Evolutionary conservation across 2,888 invertebrate genomes (phyloP), one percentile per base, ranked within the genome.

Genomic region (Tenthredo notha): DNA sequence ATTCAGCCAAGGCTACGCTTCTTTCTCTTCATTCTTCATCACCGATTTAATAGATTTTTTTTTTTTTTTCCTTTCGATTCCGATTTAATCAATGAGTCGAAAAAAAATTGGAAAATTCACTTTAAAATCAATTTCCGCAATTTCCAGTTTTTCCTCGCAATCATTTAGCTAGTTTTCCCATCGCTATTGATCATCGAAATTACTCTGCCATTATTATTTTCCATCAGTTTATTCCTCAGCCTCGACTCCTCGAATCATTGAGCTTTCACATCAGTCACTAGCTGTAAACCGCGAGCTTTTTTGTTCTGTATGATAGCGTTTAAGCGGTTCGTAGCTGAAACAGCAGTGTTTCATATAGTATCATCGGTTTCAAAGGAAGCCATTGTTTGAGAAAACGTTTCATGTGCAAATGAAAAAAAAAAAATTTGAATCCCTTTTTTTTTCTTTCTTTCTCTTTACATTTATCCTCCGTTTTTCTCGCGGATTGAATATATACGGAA

Each of bases 291-390:
- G 25, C 5, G 21, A 21, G 43, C 50, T 77, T 77, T 77, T 77
- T 77, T 77, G 54, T 54, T 77, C 77, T 7, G 18, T 9, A 77
- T 54, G 43, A 77, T 54, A 77, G 77, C 50, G 77, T 54, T 54
- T 50, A 29, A 50, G 77, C 77, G 77, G n/a, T 77, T 54, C 50
- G 29, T 33, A 77, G 54, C 77, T 74, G 74, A 74, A 74, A 74
- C 74, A 74, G 74, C 74, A 74, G 21, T 29, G 74, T 74, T 40
- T 43, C 74, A 74, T 5, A 74, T 1, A 74, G 43, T 74, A 43
- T 74, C 74, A 43, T 43, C 74, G 40, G 40, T 75, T 40, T 61
- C 61, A 80, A 80, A 80, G 78, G 33, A 2, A 7, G 12, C 58
- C 21, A 54, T 78, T 54, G 25, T 78, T 37, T 54, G 47, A 58